Base-by-base conservation (phyloP, 2,113 vertebrate species). In the Sinocyclocheilus grahami region DNA sequence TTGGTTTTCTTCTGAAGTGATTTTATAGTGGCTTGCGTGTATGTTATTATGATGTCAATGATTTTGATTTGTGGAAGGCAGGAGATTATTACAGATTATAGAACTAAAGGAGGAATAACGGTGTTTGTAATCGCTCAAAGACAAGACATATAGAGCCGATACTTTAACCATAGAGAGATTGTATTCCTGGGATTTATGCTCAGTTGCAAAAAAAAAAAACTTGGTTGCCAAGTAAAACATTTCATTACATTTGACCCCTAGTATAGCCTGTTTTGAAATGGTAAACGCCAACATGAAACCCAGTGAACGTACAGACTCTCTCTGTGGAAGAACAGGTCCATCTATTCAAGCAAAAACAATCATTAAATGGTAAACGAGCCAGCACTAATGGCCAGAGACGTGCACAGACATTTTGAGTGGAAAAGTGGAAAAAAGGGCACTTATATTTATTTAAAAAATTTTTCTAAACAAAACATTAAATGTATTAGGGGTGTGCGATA, bases 331-430 rank as follows among this genome's bases (percentile, higher is more conserved):
- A 60, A 60, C 30, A 78, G 51, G 5, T 5, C 30, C 30, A 60
- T 78, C 30, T 78, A 78, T 58, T 60, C 77, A 60, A 78, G 77
- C 77, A 78, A 5, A 33, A 58, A 85, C 77, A 86, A 90, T 92
- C 82, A 91, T 90, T 90, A 86, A 90, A 33, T 33, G 30, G 2
- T 33, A 33, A 33, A 33, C 30, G 2, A 33, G 30, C 30, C 30
- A 33, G 30, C 2, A 33, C 30, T 33, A 33, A 33, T 33, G 30
- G 30, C 30, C 30, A 33, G 30, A 3, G 30, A 33, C 30, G 30
- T 33, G 30, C 30, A 33, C 30, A 33, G 30, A 33, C 30, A 33
- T 33, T 33, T 33, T 33, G 30, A 33, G 30, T 33, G 30, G 30
- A 33, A 33, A 33, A 33, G 30, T 33, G 30, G 30, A 33, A 33